Base-by-base conservation (phyloP, 2,888 invertebrate species). In the Cordilura impudica region DNA sequence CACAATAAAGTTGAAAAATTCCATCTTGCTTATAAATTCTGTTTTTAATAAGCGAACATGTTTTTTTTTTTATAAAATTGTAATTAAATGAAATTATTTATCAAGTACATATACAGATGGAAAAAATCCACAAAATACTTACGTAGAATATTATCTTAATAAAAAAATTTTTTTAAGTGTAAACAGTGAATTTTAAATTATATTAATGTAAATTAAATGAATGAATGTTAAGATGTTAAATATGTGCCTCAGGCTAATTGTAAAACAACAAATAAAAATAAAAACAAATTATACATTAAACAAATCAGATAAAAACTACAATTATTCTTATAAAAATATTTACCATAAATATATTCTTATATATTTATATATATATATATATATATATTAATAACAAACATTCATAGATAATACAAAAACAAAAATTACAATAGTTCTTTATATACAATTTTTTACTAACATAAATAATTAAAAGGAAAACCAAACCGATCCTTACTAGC, bases 231-330 rank as follows among this genome's bases (percentile, higher is more conserved):
- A 70, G 60, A 70, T 74, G 56, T 76, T 69, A 81, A 78, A 81
- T 74, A 84, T 84, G 87, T 87, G 88, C 87, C 87, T 87, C 87
- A 87, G 88, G 87, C 87, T 86, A 82, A 86, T 81, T 88, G 86
- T 86, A 86, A 85, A 86, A 87, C 84, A 75, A 77, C 54, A 66
- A 74, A 58, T 45, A 67, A 60, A 69, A 67, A 67, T 39, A 8
- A 58, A 56, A 63, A 51, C 74, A 60, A 45, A 53, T 58, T 45
- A 53, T 35, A 78, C 43, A 51, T 54, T 26, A 63, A 12, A 39
- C 54, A 74, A 58, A 67, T 61, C 23, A 51, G 51, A 70, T 18
- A 45, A 43, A 58, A 56, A 73, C 53, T 61, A n/a, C n/a, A 74
- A 70, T 75, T 79, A 75, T 79, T 79, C 79, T 79, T 79, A 63